Base-by-base conservation (phyloP, 1,140 invertebrate species). In the Heterodera schachtii region DNA sequence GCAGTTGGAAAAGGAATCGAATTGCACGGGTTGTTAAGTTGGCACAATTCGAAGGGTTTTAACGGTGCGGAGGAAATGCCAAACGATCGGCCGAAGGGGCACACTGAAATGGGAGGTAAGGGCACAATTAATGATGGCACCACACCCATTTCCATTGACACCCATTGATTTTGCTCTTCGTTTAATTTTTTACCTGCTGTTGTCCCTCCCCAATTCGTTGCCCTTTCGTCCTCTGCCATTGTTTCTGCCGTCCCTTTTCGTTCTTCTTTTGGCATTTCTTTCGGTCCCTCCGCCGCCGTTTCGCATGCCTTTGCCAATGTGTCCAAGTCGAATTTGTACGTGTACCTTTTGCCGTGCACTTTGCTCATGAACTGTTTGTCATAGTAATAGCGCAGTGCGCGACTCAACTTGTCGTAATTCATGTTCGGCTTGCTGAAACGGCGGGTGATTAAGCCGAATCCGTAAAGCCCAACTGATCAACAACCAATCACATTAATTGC, bases 341-440 rank as follows among this genome's bases (percentile, higher is more conserved):
- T 91, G 85, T 91, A 92, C 66, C 91, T 82, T 77, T 98, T 96
- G 79, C 96, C 96, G 89, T 97, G 95, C 5, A 98, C 95, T 92
- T 98, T 98, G 64, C 95, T 96, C 95, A 98, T 97, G 90, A 98
- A 98, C 91, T 96, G 95, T 91, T 97, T 97, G 93, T 97, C 95
- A 91, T 97, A 97, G 92, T 97, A 97, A 91, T 97, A 97, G 93
- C 81, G 95, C 85, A 99, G 92, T 81, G 96, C 96, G 84, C 97
- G 93, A 90, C 95, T 97, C 81, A 99, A 93, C 92, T 99, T 99
- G 91, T 98, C 97, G 91, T 99, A 99, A 92, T 99, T 99, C 97
- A 99, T 99, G 91, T 98, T 98, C 44, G 97, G 97, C 91, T 98
- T 98, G 73, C 95, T 88, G 80, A 75, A 84, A 77, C 16, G 31